Base-by-base conservation (phyloP, 2,797 vertebrate species). In the Rhyacichthys aspro region DNA sequence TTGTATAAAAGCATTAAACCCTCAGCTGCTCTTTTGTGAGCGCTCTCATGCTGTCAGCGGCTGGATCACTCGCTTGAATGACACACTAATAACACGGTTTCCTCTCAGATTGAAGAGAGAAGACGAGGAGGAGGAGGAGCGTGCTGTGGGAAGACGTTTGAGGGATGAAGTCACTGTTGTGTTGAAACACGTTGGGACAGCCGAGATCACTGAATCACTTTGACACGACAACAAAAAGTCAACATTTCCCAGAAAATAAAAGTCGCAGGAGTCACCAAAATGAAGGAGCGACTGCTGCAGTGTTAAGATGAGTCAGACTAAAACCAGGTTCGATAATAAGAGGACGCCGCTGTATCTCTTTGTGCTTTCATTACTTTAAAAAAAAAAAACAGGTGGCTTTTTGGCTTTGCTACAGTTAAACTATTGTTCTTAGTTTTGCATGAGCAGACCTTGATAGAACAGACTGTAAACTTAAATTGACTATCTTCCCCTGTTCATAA, bases 101-200 rank as follows among this genome's bases (percentile, higher is more conserved):
- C 46, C 67, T 79, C 64, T 58, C 43, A 58, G 72, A 53, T 59
- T 68, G 55, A 76, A 77, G 49, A 69, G 57, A 60, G 75, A 64
- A 8, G 9, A 44, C n/a, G 37, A 39, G 12, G 9, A 10, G 39
- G n/a, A 11, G 42, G 34, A 36, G 34, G 8, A 16, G 46, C 43
- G 61, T 8, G 63, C 23, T 28, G 52, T 66, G 76, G 78, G 69
- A 79, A 75, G 66, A 72, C 53, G 9, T 44, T 60, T 75, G 55
- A 1, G 52, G 44, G 76, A 81, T 90, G 86, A 91, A 78, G 86
- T 91, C 88, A 90, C 71, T 19, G 54, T 9, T 59, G 61, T 63
- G 73, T 55, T 63, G 66, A 75, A 59, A 83, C 89, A 86, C 67
- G 88, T 88, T 78, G 11, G 19, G 48, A 57, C 72, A 70, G 70